Evolutionary conservation across 2,797 vertebrate species (phyloP), one percentile per base, ranked within the genome.

Genomic region (Nannoperca australis): DNA sequence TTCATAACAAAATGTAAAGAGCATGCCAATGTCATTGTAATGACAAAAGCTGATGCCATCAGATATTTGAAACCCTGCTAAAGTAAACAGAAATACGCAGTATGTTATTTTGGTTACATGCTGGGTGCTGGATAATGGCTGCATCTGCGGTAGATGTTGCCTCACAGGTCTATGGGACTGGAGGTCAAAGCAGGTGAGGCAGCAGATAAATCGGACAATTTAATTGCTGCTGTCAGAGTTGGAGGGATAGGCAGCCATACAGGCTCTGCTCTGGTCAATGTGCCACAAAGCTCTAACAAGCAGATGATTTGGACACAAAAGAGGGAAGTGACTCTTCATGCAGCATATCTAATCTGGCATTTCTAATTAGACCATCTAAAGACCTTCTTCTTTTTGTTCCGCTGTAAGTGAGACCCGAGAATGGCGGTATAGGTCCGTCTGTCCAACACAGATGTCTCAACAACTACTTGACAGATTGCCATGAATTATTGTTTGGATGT

Each of bases 341-440:
- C 27, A 51, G 44, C 44, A 50, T 50, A 42, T 64, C 44, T 70
- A 42, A 58, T 70, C 14, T 71, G 24, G 14, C 34, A 67, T 67
- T 51, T 53, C 54, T 60, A 42, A 60, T 32, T 32, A 32, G 32
- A 32, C 1, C 32, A 32, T 32, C 32, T 50, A 3, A 74, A 38
- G 49, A 27, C 17, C 27, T 18, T 17, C 17, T 17, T 2, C 17
- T 45, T 45, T 45, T 45, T 34, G 34, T 7, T 34, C 34, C 34
- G 7, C 7, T 34, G 34, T 34, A 34, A 34, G 34, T 7, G 7
- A 7, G 6, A 7, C 34, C 34, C 34, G 34, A 34, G 34, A 34
- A 34, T 34, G 34, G 34, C 34, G 7, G 34, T 45, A 17, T 18
- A 22, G 54, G 55, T 70, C 44, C 36, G 55, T 49, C 68, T 30